phyloP scores from a whole-genome alignment of 2,888 invertebrate species.

The Cepaea hortensis region DNA sequence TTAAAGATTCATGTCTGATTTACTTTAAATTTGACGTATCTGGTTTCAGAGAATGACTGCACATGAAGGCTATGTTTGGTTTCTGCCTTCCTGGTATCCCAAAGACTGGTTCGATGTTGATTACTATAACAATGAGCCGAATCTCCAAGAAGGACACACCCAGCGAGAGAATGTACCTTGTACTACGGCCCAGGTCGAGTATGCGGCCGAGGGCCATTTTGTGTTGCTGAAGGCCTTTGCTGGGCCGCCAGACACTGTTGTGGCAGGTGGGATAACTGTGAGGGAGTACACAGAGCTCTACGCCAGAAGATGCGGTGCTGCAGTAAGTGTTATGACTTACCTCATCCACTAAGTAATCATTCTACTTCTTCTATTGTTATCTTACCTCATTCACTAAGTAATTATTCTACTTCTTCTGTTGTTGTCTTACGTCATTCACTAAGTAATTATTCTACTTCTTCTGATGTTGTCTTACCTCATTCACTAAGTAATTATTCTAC shows the following conservation, averaged over 20 bases:
- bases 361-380: too few species aligned
- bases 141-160: slow-evolving; percentile 55
- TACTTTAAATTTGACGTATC: neutral
- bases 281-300: slow-evolving; percentile 79
- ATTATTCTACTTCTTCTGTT: too few species aligned
- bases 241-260: slow-evolving; percentile 81
- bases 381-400: too few species aligned
- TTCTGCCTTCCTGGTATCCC: slow-evolving; percentile 84
- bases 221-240: slow-evolving; percentile 84
- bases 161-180: slow-evolving; percentile 80
- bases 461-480: too few species aligned
- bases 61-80: slow-evolving; percentile 87
- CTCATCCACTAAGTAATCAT: too few species aligned
- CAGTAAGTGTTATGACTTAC: neutral
- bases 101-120: slow-evolving; percentile 81
- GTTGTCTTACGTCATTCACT: too few species aligned
- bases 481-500: too few species aligned
- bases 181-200: slow-evolving; percentile 79
- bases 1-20: neutral
- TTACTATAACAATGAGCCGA: slow-evolving; percentile 69
- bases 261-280: slow-evolving; percentile 81
- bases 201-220: slow-evolving; percentile 86
- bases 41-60: slow-evolving; percentile 76
- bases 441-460: too few species aligned
- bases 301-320: slow-evolving; percentile 58